These are phyloP conservation scores for Papilio demoleus DNA, from an alignment of 2,888 invertebrate genomes.

Conservation along the genomic window DNA sequence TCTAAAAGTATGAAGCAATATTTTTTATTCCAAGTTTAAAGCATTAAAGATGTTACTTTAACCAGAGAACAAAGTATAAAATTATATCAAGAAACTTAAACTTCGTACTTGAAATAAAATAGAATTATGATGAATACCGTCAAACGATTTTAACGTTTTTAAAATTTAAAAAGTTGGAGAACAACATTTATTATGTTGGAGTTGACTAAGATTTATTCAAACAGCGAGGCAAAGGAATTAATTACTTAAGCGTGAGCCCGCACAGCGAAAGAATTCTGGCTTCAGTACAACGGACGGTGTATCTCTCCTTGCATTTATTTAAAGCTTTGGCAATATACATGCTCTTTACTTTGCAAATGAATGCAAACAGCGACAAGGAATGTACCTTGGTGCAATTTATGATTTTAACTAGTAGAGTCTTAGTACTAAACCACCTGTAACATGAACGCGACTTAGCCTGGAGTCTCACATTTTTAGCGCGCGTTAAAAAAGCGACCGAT, in stretches of 20 bases:
- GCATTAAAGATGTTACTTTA: not conserved
- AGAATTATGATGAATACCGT: slow-evolving; percentile 45
- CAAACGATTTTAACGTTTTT: slow-evolving; percentile 45
- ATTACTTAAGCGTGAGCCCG: slow-evolving; percentile 64
- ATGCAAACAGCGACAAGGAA: slow-evolving; percentile 26
- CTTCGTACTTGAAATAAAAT: slow-evolving; percentile 47
- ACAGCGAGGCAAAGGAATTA: slow-evolving; percentile 67
- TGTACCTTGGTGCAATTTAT: slow-evolving; percentile 20
- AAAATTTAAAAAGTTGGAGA: slow-evolving; percentile 49
- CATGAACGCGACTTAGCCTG: too few relatives aligned
- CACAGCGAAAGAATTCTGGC: slow-evolving; percentile 53
- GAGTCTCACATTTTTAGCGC: too few relatives aligned
- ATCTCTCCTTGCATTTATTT: slow-evolving; percentile 29
- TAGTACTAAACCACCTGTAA: slow-evolving; percentile 11
- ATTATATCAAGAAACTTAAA: slow-evolving; percentile 6
- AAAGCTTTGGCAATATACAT: slow-evolving; percentile 24
- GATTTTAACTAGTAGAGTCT: not conserved
- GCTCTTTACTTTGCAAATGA: slow-evolving; percentile 32
- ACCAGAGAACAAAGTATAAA: not conserved
- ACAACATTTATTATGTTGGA: slow-evolving; percentile 54
- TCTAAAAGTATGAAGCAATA: too few relatives aligned
- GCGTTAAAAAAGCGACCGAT: too few relatives aligned
- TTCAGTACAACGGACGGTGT: slow-evolving; percentile 46
- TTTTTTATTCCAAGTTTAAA: too few relatives aligned
- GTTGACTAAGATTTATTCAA: slow-evolving; percentile 63